phyloP scores from a whole-genome alignment of 2,797 vertebrate genomes.

The Lophotriccus pileatus region DNA sequence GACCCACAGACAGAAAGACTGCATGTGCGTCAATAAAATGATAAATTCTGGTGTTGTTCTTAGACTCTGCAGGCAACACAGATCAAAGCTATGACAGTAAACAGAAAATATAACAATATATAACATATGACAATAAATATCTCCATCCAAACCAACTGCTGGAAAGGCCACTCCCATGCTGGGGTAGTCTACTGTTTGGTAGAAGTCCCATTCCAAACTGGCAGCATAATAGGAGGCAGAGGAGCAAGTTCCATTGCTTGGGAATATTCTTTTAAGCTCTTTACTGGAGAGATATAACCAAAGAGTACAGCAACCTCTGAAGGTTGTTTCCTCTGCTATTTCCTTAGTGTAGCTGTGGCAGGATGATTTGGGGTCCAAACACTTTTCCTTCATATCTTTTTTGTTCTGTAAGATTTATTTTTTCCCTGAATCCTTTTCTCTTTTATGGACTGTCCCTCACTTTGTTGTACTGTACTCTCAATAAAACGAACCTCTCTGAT shows the following conservation, averaged over 20 bases:
- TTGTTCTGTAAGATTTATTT: background rate
- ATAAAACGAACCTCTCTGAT: background rate
- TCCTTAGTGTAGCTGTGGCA: accelerated
- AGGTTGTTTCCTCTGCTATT: background rate
- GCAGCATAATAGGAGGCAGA: background rate
- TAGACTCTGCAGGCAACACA: background rate
- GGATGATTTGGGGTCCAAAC: background rate
- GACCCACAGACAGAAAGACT: background rate
- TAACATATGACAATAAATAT: background rate
- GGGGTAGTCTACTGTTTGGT: background rate
- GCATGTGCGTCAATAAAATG: background rate
- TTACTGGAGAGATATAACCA: background rate
- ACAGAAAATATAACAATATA: background rate
- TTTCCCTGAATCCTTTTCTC: background rate
- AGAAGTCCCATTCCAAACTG: background rate
- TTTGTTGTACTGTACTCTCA: background rate
- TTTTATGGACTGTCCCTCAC: background rate
- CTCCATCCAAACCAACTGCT: background rate
- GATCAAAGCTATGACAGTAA: background rate
- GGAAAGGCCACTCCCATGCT: background rate
- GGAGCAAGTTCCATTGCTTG: background rate
- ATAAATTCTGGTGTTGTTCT: background rate
- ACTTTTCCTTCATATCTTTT: background rate
- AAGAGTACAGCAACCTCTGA: background rate
- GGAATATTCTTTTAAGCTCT: background rate